A percentile compares a stretch with the other conserved stretches of the same genome.
Evolutionary conservation across 1,140 invertebrate genomes (phyloP).

Genomic region (Aphelenchoides avenae): DNA sequence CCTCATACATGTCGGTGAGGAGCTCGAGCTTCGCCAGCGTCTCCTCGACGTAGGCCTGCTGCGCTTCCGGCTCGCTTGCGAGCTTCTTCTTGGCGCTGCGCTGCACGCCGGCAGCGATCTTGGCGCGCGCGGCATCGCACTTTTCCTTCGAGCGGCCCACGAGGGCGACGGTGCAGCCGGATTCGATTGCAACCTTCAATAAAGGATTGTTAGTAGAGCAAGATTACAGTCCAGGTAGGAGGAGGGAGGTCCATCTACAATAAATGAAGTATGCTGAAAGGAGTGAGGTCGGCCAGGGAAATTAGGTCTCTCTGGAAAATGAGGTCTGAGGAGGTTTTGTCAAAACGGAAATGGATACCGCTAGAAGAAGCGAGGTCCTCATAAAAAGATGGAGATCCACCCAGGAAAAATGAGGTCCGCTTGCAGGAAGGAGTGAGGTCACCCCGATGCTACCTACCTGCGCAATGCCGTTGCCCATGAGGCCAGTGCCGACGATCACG

Average conservation of each 20-base stretch:
- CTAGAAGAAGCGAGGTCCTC: background rate
- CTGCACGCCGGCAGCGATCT: constrained; percentile 33
- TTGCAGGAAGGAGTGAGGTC: background rate
- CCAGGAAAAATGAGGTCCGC: background rate
- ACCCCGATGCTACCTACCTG: constrained; percentile 25
- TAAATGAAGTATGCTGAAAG: background rate
- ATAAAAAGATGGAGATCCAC: too few relatives aligned
- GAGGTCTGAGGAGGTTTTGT: background rate
- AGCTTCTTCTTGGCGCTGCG: constrained; percentile 41
- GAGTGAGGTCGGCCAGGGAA: background rate
- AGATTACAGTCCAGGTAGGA: too few relatives aligned
- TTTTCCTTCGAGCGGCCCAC: constrained; percentile 48
- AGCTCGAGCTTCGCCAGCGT: constrained; percentile 28
- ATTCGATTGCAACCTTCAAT: constrained; percentile 41
- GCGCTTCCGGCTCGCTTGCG: constrained; percentile 23
- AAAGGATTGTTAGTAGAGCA: constrained; percentile 10
- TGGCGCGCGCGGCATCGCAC: constrained; percentile 34
- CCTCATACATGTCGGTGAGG: constrained; percentile 28
- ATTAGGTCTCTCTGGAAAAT: background rate
- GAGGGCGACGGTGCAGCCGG: constrained; percentile 42
- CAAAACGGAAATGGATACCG: background rate
- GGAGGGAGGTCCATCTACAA: background rate
- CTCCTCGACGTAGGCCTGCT: constrained; percentile 31
- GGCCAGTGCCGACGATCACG: constrained; percentile 49
- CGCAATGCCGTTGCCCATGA: constrained; percentile 55